These are phyloP conservation scores for Pomatostomus ruficeps DNA, from an alignment of 2,113 vertebrate genomes.

Conservation along the genomic window DNA sequence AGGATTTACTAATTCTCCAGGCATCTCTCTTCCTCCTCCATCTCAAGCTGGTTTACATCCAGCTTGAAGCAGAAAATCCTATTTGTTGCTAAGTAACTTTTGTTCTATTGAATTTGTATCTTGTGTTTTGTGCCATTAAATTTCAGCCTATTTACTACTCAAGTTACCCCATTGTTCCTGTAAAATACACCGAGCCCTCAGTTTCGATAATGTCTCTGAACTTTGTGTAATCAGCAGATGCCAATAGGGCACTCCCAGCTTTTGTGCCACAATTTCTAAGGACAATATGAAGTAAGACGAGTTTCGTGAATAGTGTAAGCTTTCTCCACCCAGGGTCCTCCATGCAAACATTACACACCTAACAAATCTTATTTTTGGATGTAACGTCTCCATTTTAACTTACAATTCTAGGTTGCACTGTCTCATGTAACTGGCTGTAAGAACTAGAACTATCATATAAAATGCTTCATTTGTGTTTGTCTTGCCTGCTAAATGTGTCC, in stretches of 20 bases:
- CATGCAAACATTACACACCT: not conserved
- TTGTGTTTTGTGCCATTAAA: not conserved
- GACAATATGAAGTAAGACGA: not conserved
- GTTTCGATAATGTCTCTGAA: not conserved
- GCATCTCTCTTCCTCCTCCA: not conserved
- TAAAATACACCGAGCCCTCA: not conserved
- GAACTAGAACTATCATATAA: not conserved
- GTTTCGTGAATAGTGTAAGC: not conserved
- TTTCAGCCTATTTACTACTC: not conserved
- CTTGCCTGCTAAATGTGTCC: not conserved
- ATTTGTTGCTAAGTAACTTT: constrained; percentile 47
- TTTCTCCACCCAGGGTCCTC: not conserved
- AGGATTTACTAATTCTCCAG: not conserved
- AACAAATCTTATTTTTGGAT: not conserved
- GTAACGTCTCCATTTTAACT: not conserved
- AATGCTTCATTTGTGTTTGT: not conserved
- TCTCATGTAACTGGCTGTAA: not conserved
- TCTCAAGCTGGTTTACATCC: not conserved
- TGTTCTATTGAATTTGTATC: constrained; percentile 5
- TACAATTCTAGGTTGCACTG: not conserved
- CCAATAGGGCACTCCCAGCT: not conserved
- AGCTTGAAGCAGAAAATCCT: constrained; percentile 19
- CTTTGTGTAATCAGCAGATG: not conserved
- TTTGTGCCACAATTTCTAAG: not conserved
- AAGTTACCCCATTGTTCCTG: not conserved